Percentiles rank a stretch among this genome's conserved stretches.
Evolutionary conservation across 1,140 invertebrate genomes (phyloP).

Genomic region (Spodoptera frugiperda): DNA sequence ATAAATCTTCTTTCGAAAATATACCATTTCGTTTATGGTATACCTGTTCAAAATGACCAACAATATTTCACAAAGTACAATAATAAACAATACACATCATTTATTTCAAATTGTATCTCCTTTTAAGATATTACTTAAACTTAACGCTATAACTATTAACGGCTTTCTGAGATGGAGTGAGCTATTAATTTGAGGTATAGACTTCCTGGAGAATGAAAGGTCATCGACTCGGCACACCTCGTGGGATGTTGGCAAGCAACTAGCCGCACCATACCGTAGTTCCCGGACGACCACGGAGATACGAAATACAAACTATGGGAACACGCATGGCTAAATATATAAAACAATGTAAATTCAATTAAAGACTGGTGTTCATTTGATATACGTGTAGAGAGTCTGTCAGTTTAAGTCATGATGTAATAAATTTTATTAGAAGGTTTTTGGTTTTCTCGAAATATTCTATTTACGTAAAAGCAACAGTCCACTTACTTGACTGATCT

Average conservation of each 20-base stretch:
- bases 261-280: constrained; percentile 57
- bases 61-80: background rate
- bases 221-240: constrained; percentile 67
- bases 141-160: constrained; percentile 48
- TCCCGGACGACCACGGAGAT: constrained; percentile 55
- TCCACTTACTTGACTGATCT: too few species aligned
- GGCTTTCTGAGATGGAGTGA: constrained; percentile 54
- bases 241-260: constrained; percentile 65
- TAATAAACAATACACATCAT: background rate
- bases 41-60: background rate
- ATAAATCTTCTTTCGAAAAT: too few species aligned
- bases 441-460: too few species aligned
- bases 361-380: constrained; percentile 15
- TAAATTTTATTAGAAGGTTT: too few species aligned
- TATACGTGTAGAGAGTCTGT: background rate
- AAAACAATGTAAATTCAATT: constrained; percentile 6
- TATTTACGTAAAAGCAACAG: too few species aligned
- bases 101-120: constrained; percentile 17
- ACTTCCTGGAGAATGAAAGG: constrained; percentile 67
- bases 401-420: too few species aligned
- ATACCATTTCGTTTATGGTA: background rate
- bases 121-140: constrained; percentile 24
- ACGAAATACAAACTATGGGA: constrained; percentile 52
- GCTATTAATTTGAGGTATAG: constrained; percentile 70
- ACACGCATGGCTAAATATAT: constrained; percentile 41